phyloP scores from a whole-genome alignment of 1,140 invertebrate genomes.

The Scaptomyza graminum region DNA sequence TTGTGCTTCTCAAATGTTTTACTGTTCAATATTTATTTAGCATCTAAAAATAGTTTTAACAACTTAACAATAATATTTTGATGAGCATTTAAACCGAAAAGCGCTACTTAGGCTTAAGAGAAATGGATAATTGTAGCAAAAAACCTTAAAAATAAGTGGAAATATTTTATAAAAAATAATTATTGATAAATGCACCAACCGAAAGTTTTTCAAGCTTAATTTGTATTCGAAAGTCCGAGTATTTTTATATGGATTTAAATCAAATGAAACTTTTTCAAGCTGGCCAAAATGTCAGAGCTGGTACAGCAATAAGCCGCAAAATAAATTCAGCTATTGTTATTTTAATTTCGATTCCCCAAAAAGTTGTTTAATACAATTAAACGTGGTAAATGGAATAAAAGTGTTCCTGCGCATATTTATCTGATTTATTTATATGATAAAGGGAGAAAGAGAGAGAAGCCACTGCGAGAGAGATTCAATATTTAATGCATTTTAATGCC shows the following conservation, averaged over 20 bases:
- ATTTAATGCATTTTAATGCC: conserved; percentile 74
- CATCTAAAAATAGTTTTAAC: too few relatives aligned
- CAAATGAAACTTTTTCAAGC: neutral
- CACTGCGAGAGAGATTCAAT: conserved; percentile 25
- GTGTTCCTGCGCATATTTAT: conserved; percentile 1
- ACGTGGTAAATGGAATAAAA: neutral
- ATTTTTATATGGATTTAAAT: neutral
- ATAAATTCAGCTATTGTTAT: conserved; percentile 4
- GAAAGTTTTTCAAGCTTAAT: neutral
- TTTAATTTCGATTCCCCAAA: neutral
- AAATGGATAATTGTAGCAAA: too few relatives aligned
- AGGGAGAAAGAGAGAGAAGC: neutral
- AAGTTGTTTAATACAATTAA: conserved; percentile 12
- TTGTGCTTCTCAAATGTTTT: conserved; percentile 5
- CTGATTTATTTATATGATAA: conserved; percentile 67
- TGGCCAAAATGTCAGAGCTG: neutral
- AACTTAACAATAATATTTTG: too few relatives aligned
- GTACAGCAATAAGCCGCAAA: neutral
- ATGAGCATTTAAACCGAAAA: too few relatives aligned
- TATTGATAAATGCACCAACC: too few relatives aligned
- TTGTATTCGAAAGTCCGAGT: neutral
- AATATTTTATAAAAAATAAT: too few relatives aligned
- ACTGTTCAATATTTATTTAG: conserved; percentile 29
- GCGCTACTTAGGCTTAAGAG: too few relatives aligned
- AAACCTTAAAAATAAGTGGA: too few relatives aligned